A percentile compares a stretch with the other conserved stretches of the same genome.
Conservation (phyloP, 2,888 invertebrate genomes). For the Conistra vaccinii region DNA sequence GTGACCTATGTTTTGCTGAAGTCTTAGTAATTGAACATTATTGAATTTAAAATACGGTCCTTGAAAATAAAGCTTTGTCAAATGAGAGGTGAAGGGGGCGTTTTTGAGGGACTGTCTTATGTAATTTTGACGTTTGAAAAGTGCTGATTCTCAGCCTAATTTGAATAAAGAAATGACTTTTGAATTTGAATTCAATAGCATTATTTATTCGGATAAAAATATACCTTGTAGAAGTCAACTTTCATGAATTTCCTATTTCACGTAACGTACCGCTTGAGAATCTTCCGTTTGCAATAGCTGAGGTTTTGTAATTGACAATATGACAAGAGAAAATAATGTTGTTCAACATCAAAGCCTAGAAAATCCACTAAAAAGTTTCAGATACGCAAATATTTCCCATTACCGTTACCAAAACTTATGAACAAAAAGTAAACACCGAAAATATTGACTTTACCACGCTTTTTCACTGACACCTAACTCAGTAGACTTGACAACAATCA, state of each 20-base stretch:
- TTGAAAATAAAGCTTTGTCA: not conserved
- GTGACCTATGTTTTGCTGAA: not conserved
- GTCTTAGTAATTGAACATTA: not conserved
- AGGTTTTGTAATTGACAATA: not conserved
- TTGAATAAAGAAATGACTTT: no score
- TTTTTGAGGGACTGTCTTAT: no score
- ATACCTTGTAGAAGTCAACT: not conserved
- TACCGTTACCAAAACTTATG: conserved; percentile 14
- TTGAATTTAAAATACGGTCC: not conserved
- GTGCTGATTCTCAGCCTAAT: no score
- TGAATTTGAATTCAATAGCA: no score
- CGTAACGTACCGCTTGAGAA: not conserved
- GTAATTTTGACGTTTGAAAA: no score
- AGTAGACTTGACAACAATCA: conserved; percentile 71
- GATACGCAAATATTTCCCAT: conserved; percentile 15
- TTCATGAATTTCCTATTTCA: not conserved
- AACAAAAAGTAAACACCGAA: conserved; percentile 25
- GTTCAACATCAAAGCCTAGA: not conserved
- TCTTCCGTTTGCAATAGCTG: not conserved
- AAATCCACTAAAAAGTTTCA: not conserved
- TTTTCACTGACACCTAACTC: conserved; percentile 40
- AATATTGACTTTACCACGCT: conserved; percentile 21
- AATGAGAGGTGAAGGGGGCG: no score
- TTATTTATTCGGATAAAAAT: not conserved
- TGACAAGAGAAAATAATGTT: not conserved